Base-by-base conservation (phyloP, 2,797 vertebrate species). In the Balearica regulorum region DNA sequence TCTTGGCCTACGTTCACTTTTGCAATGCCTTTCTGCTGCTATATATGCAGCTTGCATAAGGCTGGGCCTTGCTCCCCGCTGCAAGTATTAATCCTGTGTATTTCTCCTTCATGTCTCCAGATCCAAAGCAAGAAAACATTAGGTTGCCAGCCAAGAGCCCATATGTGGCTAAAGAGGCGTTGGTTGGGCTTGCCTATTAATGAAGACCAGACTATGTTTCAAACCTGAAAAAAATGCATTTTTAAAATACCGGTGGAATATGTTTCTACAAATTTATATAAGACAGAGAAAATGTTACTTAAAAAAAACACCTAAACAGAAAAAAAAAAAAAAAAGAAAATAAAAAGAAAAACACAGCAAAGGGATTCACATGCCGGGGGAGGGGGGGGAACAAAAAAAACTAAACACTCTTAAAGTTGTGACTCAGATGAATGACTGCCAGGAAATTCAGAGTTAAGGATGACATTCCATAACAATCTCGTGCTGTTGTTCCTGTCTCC, bases 381-480 rank as follows among this genome's bases (percentile, higher is more conserved):
- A 3, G 7, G 5, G 21, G 20, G 46, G 13, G 41, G 33, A 88
- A 93, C 57, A 60, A 58, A 88, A 93, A 65, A 65, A 58, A 11
- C 26, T 48, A 51, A 85, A 25, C 37, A 20, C 6, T 64, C 6
- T 64, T 71, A 41, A 82, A 92, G 35, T 17, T 91, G 37, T 92
- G 61, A 89, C 71, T 93, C 87, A 93, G 51, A 84, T 39, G 17
- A 94, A 61, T 31, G 76, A 62, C n/a, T 96, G 81, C 51, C 43
- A 87, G 68, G 35, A 93, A 95, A 64, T 4, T 87, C 26, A 66
- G 76, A 87, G 25, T 89, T 86, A 75, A 93, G 64, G 55, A 69
- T 58, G 58, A n/a, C 17, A 48, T 90, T 96, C 75, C n/a, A 44
- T 66, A 90, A 70, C 41, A 86, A 80, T 43, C 10, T 77, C 26